Evolutionary conservation across 2,113 vertebrate genomes (phyloP).

Genomic region (Ailurus styani): DNA sequence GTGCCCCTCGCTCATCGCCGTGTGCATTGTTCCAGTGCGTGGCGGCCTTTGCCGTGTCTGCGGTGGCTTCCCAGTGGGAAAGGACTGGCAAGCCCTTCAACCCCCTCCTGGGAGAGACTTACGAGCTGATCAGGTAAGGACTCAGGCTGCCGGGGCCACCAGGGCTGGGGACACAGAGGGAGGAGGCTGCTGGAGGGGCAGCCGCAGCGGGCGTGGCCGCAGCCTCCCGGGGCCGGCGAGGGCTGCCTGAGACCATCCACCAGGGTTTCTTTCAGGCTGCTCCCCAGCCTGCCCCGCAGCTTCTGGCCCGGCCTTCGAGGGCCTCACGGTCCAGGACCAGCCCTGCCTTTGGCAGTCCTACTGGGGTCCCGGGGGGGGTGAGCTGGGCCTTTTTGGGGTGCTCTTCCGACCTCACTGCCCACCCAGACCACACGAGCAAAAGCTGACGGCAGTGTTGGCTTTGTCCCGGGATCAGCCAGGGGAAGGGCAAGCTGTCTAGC

Average conservation of each 20-base stretch:
- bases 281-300: not conserved
- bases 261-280: not conserved
- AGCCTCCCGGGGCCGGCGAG: not conserved
- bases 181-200: not conserved
- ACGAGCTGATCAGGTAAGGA: conserved; percentile 91
- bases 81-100: conserved; percentile 99
- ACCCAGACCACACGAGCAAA: not conserved
- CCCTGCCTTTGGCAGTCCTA: not conserved
- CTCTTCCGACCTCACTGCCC: not conserved
- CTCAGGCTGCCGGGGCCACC: fast-evolving
- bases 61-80: conserved; percentile 98
- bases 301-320: not conserved
- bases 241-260: not conserved
- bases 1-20: not conserved
- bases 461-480: not conserved
- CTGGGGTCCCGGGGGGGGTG: not conserved
- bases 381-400: not conserved
- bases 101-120: conserved; percentile 95
- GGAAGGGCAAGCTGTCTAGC: not conserved
- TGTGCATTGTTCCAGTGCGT: conserved; percentile 83
- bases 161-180: not conserved
- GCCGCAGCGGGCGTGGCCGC: not conserved
- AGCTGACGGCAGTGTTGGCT: not conserved
- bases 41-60: conserved; percentile 95
- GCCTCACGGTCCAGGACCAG: not conserved